A percentile compares a stretch with the other conserved stretches of the same genome.
These are phyloP conservation scores for Chloroceryle aenea DNA, from an alignment of 2,113 vertebrate species.

Conservation along the genomic window DNA sequence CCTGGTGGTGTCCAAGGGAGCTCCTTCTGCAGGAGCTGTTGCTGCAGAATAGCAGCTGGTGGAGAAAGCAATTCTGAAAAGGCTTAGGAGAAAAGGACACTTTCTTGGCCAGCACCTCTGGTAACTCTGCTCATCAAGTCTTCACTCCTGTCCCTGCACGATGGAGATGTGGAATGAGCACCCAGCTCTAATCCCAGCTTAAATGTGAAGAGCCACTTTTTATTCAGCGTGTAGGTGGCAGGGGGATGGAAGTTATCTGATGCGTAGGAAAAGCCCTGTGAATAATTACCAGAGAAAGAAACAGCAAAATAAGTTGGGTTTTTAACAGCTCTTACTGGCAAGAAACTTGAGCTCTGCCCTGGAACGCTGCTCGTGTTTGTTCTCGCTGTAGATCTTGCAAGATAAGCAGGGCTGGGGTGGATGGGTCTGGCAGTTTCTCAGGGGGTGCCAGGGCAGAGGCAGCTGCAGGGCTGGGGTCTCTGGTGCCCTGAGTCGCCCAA, in stretches of 20 bases:
- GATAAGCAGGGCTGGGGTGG: slow-evolving; percentile 5
- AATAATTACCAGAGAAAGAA: slow-evolving; percentile 53
- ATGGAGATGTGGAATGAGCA: neutral
- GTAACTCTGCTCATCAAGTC: neutral
- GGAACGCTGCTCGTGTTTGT: slow-evolving; percentile 45
- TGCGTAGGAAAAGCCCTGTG: slow-evolving; percentile 1
- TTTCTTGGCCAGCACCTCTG: neutral
- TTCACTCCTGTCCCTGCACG: neutral
- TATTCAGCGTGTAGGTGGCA: neutral
- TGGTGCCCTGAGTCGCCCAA: rapidly evolving
- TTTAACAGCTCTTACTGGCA: slow-evolving; percentile 48
- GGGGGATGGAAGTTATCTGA: neutral
- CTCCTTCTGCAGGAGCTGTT: neutral
- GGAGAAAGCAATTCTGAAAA: neutral
- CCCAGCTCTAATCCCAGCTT: neutral
- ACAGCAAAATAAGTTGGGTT: slow-evolving; percentile 33
- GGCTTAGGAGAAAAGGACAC: neutral
- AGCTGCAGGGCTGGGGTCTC: neutral
- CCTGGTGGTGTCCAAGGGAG: neutral
- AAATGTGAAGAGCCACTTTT: neutral
- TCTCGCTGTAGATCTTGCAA: slow-evolving; percentile 4
- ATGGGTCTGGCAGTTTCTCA: neutral
- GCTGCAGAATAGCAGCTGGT: neutral
- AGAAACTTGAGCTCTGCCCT: slow-evolving; percentile 6
- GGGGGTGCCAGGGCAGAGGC: neutral